Base-by-base conservation (phyloP, 64 coral and sea anemone species). In the Orbicella faveolata region DNA sequence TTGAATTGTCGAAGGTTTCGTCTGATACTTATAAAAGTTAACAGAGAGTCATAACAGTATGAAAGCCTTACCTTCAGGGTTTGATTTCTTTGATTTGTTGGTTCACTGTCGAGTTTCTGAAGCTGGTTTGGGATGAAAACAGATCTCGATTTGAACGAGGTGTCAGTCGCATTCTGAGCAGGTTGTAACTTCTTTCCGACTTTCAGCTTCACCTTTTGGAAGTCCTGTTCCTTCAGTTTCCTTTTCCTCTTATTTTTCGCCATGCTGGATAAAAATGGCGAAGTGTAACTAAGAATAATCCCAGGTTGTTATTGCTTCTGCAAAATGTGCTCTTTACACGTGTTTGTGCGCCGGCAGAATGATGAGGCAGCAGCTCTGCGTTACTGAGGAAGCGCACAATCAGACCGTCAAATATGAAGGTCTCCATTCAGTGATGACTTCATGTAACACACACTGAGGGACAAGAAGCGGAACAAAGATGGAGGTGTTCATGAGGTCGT, bases 171-270 rank as follows among this genome's bases (percentile, higher is more conserved):
- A 88, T 93, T 96, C 23, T 84, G 63, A 5, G 93, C 94, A 48
- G 88, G 89, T 61, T 92, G 91, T 14, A 93, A 69, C 41, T 93
- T 95, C 77, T 93, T 93, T 74, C 97, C 97, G 63, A 99, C 97
- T 76, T 93, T 99, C 17, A 99, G 76, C 89, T 96, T 99, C 69
- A 96, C 84, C 37, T 99, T 99, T 63, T 96, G 95, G 66, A 99
- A 99, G 75, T 99, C 94, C 52, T 93, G 76, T 51, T 99, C 79
- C 34, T 90, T 99, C 18, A 93, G 90, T 68, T 93, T 95, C 74
- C 88, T 95, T 87, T 99, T 99, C 25, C 97, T 75, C 51, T 93
- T 99, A 74, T 92, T 99, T 81, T 96, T 99, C 1, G 83, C 88
- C 97, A 99, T 99, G 61, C 74, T 76, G 52, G 10, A 26, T 9